Percentiles rank a stretch among this genome's conserved stretches.
Conservation (phyloP, 2,797 vertebrate species). For the Coluber constrictor region DNA sequence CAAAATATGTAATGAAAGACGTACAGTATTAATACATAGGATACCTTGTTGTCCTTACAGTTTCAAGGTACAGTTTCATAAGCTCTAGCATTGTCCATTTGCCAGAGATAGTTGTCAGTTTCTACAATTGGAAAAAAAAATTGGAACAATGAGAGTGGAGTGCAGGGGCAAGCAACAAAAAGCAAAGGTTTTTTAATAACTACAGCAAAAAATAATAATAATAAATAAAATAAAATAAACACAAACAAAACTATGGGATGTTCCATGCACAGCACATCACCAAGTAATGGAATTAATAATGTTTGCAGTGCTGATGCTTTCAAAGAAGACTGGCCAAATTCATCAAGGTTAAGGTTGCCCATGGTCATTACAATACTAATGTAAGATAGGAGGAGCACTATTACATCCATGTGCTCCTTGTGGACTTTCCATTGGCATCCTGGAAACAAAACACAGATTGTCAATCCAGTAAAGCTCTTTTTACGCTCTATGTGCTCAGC, state of each 20-base stretch:
- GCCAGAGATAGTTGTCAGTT: neutral
- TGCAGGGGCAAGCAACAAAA: neutral
- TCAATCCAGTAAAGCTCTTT: neutral
- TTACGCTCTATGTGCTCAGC: neutral
- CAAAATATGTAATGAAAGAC: neutral
- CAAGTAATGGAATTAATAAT: neutral
- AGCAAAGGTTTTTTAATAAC: neutral
- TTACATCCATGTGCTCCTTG: neutral
- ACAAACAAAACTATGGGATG: neutral
- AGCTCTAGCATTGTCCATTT: neutral
- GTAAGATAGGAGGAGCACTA: neutral
- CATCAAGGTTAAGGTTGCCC: neutral
- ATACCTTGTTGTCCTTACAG: neutral
- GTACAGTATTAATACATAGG: neutral
- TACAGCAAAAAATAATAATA: neutral
- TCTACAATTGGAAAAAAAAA: neutral
- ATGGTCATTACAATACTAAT: neutral
- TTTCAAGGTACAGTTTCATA: neutral
- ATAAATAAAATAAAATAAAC: neutral
- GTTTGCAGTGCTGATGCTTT: neutral
- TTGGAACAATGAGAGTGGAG: neutral
- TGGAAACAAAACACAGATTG: neutral
- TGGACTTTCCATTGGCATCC: neutral
- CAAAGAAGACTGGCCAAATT: neutral
- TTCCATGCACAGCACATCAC: neutral